Percentiles rank a stretch among this genome's conserved stretches.
These are phyloP conservation scores for Oreochromis aureus DNA, from an alignment of 2,113 vertebrate genomes.

Conservation along the genomic window DNA sequence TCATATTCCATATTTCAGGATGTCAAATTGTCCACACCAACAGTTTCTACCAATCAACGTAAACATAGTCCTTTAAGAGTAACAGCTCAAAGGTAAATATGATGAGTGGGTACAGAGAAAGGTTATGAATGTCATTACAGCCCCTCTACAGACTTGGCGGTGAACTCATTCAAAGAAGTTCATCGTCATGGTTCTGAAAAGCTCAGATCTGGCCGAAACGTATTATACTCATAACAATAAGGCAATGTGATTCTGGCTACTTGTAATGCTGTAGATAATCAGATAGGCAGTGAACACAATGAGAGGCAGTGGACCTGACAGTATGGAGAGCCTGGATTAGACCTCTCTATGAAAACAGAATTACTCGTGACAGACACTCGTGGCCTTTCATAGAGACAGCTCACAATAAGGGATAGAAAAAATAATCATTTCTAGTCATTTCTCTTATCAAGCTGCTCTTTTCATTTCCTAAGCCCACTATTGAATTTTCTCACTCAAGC, in stretches of 20 bases:
- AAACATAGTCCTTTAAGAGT: background rate
- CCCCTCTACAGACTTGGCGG: slow-evolving; percentile 32
- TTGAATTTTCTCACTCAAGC: slow-evolving; percentile 62
- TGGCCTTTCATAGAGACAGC: slow-evolving; percentile 49
- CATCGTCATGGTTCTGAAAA: slow-evolving; percentile 27
- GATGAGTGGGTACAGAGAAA: slow-evolving; percentile 22
- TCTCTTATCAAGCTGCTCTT: slow-evolving; percentile 59
- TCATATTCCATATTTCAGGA: background rate
- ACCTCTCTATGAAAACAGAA: slow-evolving; percentile 59
- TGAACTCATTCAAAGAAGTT: slow-evolving; percentile 45
- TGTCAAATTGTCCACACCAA: background rate
- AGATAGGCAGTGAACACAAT: slow-evolving; percentile 48
- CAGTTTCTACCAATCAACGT: background rate
- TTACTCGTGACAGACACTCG: slow-evolving; percentile 46
- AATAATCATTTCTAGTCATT: slow-evolving; percentile 55
- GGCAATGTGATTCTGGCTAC: slow-evolving; percentile 29
- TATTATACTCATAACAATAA: slow-evolving; percentile 32
- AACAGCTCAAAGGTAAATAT: slow-evolving; percentile 21
- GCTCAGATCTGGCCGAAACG: slow-evolving; percentile 21
- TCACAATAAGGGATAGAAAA: slow-evolving; percentile 34
- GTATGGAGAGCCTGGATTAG: slow-evolving; percentile 51
- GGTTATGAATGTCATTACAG: slow-evolving; percentile 65
- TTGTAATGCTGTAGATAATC: slow-evolving; percentile 54
- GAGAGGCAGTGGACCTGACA: slow-evolving; percentile 47
- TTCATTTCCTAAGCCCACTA: slow-evolving; percentile 65